These are phyloP conservation scores for Philopedon plagiatum DNA, from an alignment of 2,888 invertebrate species.

Conservation along the genomic window DNA sequence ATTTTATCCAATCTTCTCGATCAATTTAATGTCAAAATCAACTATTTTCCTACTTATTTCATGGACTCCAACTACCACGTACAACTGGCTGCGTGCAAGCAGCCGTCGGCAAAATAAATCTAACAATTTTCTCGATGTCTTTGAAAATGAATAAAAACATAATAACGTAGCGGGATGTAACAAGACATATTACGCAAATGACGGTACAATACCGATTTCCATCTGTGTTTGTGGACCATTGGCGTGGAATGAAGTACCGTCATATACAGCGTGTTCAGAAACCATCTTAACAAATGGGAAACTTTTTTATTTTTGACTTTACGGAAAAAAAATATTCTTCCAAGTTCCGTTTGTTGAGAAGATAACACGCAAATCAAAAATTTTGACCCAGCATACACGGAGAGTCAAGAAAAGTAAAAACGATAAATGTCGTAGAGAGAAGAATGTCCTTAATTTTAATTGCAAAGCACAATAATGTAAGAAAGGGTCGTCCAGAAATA, in stretches of 20 bases:
- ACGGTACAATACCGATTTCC: conserved; percentile 12
- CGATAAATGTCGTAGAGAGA: no score
- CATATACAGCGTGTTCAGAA: not conserved
- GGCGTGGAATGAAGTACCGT: not conserved
- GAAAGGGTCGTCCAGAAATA: no score
- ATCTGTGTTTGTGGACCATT: not conserved
- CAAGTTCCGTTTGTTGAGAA: no score
- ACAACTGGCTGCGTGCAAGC: conserved; percentile 6
- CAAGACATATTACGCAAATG: conserved; percentile 17
- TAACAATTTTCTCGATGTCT: conserved; percentile 23
- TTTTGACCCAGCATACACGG: no score
- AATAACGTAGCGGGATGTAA: conserved; percentile 20
- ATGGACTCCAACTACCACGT: conserved; percentile 13
- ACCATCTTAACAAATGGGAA: not conserved
- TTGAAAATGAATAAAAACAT: conserved; percentile 23
- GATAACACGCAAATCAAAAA: no score
- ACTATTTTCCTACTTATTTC: conserved; percentile 7
- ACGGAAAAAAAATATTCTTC: no score
- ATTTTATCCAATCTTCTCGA: conserved; percentile 1
- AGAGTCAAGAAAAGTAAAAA: no score
- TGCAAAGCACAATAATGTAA: no score
- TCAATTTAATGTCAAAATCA: conserved; percentile 9
- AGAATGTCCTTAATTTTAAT: no score
- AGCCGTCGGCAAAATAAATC: conserved; percentile 8
- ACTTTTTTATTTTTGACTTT: no score